Evolutionary conservation across 92 coral and sea anemone species (phyloP).

Genomic region (Chrysogorgia sp.): DNA sequence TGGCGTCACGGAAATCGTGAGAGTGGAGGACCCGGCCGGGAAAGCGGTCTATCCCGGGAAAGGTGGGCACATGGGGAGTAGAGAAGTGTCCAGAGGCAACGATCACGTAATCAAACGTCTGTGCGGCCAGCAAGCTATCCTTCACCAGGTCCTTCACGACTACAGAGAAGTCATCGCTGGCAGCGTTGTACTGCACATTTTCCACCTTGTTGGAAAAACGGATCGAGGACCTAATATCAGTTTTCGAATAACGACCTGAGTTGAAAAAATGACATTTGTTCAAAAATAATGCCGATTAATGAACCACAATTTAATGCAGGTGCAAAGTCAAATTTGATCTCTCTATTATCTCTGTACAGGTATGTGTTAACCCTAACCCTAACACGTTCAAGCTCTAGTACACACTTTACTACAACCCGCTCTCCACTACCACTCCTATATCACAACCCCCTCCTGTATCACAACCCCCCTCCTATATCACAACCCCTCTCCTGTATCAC

Average conservation of each 20-base stretch:
- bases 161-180: conserved; percentile 61
- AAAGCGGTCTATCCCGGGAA: conserved; percentile 57
- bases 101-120: conserved; percentile 57
- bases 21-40: conserved; percentile 61
- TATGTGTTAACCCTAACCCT: no score
- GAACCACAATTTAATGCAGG: no score
- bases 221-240: background rate
- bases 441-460: no score
- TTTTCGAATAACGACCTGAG: conserved; percentile 20
- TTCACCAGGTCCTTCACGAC: conserved; percentile 46
- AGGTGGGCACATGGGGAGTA: conserved; percentile 53
- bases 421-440: no score
- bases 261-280: background rate
- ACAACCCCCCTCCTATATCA: no score
- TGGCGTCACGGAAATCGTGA: conserved; percentile 61
- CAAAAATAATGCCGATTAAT: no score
- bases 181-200: background rate
- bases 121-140: conserved; percentile 45
- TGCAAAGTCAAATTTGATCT: no score
- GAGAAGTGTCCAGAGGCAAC: conserved; percentile 65
- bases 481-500: no score
- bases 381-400: no score
- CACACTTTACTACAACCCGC: no score
- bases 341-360: no score
- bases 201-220: background rate